phyloP scores from a whole-genome alignment of 2,797 vertebrate species.

The Typhlichthys eigenmanni region DNA sequence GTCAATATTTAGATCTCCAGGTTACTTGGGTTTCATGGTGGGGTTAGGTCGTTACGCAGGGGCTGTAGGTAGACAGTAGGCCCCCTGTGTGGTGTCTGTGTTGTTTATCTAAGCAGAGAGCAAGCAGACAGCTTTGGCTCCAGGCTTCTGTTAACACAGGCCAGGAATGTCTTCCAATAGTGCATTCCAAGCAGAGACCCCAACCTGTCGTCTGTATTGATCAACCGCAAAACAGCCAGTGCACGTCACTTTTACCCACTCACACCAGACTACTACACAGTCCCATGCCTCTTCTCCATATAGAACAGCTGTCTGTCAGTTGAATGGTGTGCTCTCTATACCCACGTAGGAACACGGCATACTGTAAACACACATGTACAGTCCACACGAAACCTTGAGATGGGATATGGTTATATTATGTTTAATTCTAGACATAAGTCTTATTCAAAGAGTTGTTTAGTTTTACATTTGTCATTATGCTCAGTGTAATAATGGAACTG shows the following conservation, averaged over 20 bases:
- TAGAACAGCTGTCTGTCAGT: constrained; percentile 8
- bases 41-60: constrained; percentile 60
- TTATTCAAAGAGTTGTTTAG: constrained; percentile 25
- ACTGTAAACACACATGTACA: not conserved
- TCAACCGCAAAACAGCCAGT: constrained; percentile 75
- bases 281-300: not conserved
- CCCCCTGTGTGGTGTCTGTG: constrained; percentile 74
- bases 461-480: constrained; percentile 30
- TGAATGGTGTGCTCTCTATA: constrained; percentile 8
- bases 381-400: not conserved
- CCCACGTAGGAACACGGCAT: not conserved
- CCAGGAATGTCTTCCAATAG: constrained; percentile 84
- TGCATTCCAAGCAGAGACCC: constrained; percentile 86
- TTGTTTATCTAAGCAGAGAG: constrained; percentile 87
- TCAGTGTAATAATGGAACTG: constrained; percentile 34
- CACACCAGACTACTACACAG: constrained; percentile 19
- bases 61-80: constrained; percentile 80
- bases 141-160: constrained; percentile 88
- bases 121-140: constrained; percentile 86
- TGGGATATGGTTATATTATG: no score
- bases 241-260: constrained; percentile 48
- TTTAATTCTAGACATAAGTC: not conserved
- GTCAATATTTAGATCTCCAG: constrained; percentile 66
- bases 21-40: constrained; percentile 60
- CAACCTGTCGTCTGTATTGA: constrained; percentile 81